Evolutionary conservation across 1,140 invertebrate genomes (phyloP).

Genomic region (Drosophila santomea): DNA sequence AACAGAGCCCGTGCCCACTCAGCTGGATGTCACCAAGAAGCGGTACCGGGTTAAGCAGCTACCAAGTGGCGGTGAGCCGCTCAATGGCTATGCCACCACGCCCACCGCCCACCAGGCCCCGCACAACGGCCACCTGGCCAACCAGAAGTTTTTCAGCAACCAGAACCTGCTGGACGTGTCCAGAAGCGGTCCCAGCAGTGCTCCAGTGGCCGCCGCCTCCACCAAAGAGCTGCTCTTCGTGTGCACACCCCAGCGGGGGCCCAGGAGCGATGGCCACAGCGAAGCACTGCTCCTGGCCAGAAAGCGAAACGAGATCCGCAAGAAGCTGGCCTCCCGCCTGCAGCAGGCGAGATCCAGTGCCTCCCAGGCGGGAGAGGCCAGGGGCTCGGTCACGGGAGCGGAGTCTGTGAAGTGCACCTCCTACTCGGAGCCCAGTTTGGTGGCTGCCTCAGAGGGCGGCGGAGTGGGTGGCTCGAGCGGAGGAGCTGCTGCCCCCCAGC

Average conservation of each 20-base stretch:
- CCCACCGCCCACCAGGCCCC: conserved; percentile 72
- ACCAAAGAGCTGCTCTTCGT: conserved; percentile 83
- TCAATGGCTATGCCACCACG: conserved; percentile 80
- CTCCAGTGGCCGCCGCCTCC: conserved; percentile 67
- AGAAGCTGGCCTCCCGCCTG: conserved; percentile 61
- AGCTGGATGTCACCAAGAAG: conserved; percentile 73
- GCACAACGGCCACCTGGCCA: conserved; percentile 51
- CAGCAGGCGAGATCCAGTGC: conserved; percentile 57
- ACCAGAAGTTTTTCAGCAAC: conserved; percentile 83
- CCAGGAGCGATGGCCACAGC: conserved; percentile 62
- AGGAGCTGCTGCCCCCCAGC: conserved; percentile 11
- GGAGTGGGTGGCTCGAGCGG: conserved; percentile 9
- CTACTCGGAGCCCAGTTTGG: conserved; percentile 79
- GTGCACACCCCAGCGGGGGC: conserved; percentile 74
- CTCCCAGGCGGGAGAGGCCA: conserved; percentile 23
- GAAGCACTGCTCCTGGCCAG: conserved; percentile 72
- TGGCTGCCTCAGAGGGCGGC: conserved; percentile 73
- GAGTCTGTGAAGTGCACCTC: conserved; percentile 75
- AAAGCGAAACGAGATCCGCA: conserved; percentile 79
- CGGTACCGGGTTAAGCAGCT: conserved; percentile 74
- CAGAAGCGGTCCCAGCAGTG: conserved; percentile 23
- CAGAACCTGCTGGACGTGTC: conserved; percentile 74
- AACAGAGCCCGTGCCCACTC: conserved; percentile 62
- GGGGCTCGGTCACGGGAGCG: conserved; percentile 20
- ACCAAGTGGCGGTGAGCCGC: conserved; percentile 62